phyloP scores from a whole-genome alignment of 2,888 invertebrate species.

The Lepetodrilus schrolli region DNA sequence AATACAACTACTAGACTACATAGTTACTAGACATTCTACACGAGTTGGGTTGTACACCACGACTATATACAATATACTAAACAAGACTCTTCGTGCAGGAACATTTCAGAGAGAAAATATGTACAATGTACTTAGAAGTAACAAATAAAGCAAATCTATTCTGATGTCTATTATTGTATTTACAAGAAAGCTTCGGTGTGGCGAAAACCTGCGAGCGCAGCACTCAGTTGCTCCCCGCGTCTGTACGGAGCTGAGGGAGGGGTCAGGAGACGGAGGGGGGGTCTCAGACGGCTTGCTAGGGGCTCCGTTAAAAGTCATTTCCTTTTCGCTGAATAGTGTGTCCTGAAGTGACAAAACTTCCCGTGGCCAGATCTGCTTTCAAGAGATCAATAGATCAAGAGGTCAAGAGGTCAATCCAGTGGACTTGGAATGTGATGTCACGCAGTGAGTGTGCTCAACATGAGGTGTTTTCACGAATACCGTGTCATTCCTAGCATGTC shows the following conservation, averaged over 20 bases:
- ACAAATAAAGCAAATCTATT: slow-evolving; percentile 11
- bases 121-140: slow-evolving; percentile 4
- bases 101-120: not conserved
- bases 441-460: no score
- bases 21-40: not conserved
- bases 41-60: no score
- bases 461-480: no score
- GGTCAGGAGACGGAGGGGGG: slow-evolving; percentile 75
- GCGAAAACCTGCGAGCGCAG: slow-evolving; percentile 65
- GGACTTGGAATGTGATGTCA: no score
- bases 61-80: not conserved
- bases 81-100: not conserved
- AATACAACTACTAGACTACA: no score
- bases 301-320: slow-evolving; percentile 94
- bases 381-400: no score
- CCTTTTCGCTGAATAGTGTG: slow-evolving; percentile 96
- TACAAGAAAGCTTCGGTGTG: slow-evolving; percentile 66
- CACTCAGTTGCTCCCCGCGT: slow-evolving; percentile 63
- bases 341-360: slow-evolving; percentile 80
- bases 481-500: no score
- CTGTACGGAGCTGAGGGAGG: slow-evolving; percentile 66
- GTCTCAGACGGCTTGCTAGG: slow-evolving; percentile 85
- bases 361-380: no score
- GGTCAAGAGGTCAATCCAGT: no score
- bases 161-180: slow-evolving; percentile 47